These are phyloP conservation scores for Drosophila chauvacae DNA, from an alignment of 1,140 invertebrate genomes.

Conservation along the genomic window DNA sequence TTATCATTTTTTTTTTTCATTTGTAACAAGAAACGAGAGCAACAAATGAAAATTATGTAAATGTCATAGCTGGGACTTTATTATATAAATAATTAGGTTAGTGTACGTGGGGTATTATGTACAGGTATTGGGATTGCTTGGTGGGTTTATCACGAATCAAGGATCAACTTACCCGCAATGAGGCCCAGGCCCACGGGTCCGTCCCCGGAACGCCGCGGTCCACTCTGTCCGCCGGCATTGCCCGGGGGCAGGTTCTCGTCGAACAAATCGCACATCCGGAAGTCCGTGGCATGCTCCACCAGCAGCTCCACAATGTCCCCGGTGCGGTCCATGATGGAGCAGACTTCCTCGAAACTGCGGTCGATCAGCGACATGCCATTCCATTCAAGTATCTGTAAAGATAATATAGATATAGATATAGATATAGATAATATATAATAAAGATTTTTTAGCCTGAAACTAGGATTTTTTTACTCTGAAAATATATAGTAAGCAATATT, in stretches of 20 bases:
- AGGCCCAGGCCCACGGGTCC: slow-evolving; percentile 78
- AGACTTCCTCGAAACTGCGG: slow-evolving; percentile 95
- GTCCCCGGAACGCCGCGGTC: slow-evolving; percentile 79
- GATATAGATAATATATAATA: no score
- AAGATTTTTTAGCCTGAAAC: not conserved
- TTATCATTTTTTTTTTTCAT: slow-evolving; percentile 20
- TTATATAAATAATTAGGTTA: slow-evolving; percentile 10
- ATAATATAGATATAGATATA: no score
- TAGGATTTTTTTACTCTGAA: not conserved
- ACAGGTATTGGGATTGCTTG: slow-evolving; percentile 5
- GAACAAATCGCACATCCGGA: slow-evolving; percentile 88
- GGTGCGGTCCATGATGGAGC: slow-evolving; percentile 92
- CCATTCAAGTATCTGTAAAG: slow-evolving; percentile 90
- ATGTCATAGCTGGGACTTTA: slow-evolving; percentile 38
- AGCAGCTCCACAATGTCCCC: slow-evolving; percentile 93
- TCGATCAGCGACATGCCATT: slow-evolving; percentile 93
- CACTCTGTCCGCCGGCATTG: slow-evolving; percentile 75
- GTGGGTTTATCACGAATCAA: not conserved
- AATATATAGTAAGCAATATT: not conserved
- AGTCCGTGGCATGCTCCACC: slow-evolving; percentile 91
- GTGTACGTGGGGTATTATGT: slow-evolving; percentile 19
- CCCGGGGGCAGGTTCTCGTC: slow-evolving; percentile 86
- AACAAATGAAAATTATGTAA: slow-evolving; percentile 77
- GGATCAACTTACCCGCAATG: slow-evolving; percentile 78
- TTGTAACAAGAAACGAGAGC: slow-evolving; percentile 76